These are phyloP conservation scores for Coelopa pilipes DNA, from an alignment of 2,888 invertebrate genomes.

Conservation along the genomic window DNA sequence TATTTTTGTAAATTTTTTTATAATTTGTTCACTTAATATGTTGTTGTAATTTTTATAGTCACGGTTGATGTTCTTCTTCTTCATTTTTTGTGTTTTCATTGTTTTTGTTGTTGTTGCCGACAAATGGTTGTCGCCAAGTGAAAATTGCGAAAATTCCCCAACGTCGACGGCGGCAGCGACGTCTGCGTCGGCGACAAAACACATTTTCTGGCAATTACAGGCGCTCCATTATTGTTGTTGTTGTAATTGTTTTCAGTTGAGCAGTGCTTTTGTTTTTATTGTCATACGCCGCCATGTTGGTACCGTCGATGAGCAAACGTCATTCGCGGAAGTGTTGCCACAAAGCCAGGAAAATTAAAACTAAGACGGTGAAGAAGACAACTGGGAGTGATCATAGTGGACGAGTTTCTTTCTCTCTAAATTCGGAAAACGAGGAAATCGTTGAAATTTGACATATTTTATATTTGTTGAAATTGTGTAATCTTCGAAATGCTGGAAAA, in stretches of 20 bases:
- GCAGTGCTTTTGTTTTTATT: background rate
- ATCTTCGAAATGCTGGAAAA: too few species aligned
- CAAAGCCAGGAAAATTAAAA: too few species aligned
- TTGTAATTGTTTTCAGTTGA: background rate
- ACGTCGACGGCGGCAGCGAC: background rate
- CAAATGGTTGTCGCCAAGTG: constrained; percentile 4
- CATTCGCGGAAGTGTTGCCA: constrained; percentile 17
- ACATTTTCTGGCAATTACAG: constrained; percentile 42
- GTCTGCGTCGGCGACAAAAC: constrained; percentile 35
- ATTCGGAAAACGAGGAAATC: too few species aligned
- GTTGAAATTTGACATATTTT: too few species aligned
- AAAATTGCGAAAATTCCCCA: constrained; percentile 29
- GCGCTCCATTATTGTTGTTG: constrained; percentile 5
- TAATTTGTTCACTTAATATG: too few species aligned
- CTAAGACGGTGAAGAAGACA: too few species aligned
- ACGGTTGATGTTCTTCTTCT: too few species aligned
- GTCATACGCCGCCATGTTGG: constrained; percentile 14
- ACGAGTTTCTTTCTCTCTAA: too few species aligned
- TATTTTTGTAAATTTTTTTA: too few species aligned
- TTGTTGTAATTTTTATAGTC: too few species aligned
- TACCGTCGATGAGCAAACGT: constrained; percentile 14
- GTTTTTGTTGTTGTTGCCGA: constrained; percentile 18
- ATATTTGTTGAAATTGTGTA: too few species aligned
- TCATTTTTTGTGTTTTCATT: background rate
- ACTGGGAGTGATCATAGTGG: too few species aligned